These are phyloP conservation scores for Zosterops japonicus DNA, from an alignment of 2,113 vertebrate species.

Conservation along the genomic window DNA sequence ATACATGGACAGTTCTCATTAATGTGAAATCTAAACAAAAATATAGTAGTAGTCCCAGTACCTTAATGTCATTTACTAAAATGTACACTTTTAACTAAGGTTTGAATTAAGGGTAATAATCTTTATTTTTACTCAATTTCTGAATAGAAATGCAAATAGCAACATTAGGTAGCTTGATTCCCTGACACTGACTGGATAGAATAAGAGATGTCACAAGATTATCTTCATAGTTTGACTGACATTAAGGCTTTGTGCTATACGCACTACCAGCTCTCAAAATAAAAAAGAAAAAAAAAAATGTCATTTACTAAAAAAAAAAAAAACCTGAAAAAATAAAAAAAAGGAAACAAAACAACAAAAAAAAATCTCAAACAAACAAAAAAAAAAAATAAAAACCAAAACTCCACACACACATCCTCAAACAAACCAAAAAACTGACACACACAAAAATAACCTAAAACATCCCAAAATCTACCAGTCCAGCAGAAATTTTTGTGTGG, in stretches of 20 bases:
- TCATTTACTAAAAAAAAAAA: background rate
- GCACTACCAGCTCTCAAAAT: background rate
- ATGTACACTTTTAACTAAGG: background rate
- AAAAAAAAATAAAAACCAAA: background rate
- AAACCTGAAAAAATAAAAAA: too few species aligned
- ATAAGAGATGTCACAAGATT: background rate
- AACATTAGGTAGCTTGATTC: background rate
- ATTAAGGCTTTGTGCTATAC: background rate
- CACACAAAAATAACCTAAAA: too few species aligned
- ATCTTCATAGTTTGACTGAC: background rate
- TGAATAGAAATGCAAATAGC: background rate
- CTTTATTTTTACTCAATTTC: background rate
- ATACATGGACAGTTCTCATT: background rate
- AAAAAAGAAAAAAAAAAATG: too few species aligned
- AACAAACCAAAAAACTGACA: background rate
- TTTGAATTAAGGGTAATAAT: background rate
- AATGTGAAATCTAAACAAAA: background rate
- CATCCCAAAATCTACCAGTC: background rate
- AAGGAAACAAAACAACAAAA: rapidly evolving
- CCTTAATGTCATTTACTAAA: background rate
- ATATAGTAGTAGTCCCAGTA: background rate
- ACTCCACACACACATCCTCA: too few species aligned
- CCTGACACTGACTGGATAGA: background rate
- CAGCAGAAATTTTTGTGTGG: background rate
- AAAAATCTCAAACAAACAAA: too few species aligned